Percentiles rank a stretch among this genome's conserved stretches.
Evolutionary conservation across 1,140 invertebrate species (phyloP).

Genomic region (Phthorimaea operculella): DNA sequence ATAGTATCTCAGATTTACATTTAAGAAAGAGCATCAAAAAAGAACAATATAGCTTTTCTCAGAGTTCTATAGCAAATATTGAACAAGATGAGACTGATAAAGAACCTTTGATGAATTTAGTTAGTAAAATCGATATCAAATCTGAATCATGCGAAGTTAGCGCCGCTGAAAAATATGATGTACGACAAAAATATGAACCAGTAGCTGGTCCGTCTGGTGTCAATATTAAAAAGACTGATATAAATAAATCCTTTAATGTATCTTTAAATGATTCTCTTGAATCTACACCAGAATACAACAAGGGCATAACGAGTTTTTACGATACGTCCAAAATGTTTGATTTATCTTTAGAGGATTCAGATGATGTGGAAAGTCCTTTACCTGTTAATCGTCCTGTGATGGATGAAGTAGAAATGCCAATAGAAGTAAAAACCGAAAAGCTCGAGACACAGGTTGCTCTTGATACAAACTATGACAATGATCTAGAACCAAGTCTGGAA

Average conservation of each 20-base stretch:
- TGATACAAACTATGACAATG: too few species aligned
- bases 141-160: slow-evolving; percentile 14
- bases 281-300: slow-evolving; percentile 33
- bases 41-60: slow-evolving; percentile 15
- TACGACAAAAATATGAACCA: slow-evolving; percentile 50
- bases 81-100: slow-evolving; percentile 15
- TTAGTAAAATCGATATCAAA: slow-evolving; percentile 26
- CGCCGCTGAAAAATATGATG: slow-evolving; percentile 50
- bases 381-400: not conserved
- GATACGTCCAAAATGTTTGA: slow-evolving; percentile 54
- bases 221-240: slow-evolving; percentile 11
- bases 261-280: slow-evolving; percentile 24
- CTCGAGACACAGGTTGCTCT: not conserved
- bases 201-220: slow-evolving; percentile 54
- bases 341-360: slow-evolving; percentile 26
- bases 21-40: slow-evolving; percentile 27
- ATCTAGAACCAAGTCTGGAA: too few species aligned
- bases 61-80: slow-evolving; percentile 8
- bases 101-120: slow-evolving; percentile 26
- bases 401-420: slow-evolving; percentile 8
- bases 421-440: slow-evolving; percentile 6
- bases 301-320: slow-evolving; percentile 62
- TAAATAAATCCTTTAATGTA: slow-evolving; percentile 13
- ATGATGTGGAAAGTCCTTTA: not conserved
- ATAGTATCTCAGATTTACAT: slow-evolving; percentile 34